Percentiles rank a stretch among this genome's conserved stretches.
Evolutionary conservation across 37 sponge, comb jelly and placozoan genomes (phyloP).

Genomic region (Spongilla lacustris): DNA sequence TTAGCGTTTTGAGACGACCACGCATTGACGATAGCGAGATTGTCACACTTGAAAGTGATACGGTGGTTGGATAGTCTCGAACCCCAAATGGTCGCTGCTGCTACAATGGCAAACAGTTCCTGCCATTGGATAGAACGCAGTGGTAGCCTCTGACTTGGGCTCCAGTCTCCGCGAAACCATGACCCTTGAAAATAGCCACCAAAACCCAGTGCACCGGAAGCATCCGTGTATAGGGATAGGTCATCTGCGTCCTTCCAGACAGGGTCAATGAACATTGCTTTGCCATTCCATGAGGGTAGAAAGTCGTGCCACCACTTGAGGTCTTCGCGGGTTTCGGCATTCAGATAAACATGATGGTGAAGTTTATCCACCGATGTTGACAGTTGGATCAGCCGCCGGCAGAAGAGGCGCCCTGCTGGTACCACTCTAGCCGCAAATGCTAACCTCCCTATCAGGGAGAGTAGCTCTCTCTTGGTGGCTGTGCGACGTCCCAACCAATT

Average conservation of each 20-base stretch:
- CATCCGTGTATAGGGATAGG: conserved; percentile 49
- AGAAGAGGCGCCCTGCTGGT: conserved; percentile 45
- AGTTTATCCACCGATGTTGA: neutral
- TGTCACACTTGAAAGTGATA: conserved; percentile 47
- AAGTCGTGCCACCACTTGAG: conserved; percentile 56
- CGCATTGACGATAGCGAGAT: conserved; percentile 34
- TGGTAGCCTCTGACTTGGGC: conserved; percentile 9
- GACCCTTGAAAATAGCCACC: conserved; percentile 26
- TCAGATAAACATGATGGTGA: conserved; percentile 31
- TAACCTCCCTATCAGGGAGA: conserved; percentile 38
- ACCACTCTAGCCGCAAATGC: conserved; percentile 29
- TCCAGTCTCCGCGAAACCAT: conserved; percentile 27
- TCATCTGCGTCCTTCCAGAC: conserved; percentile 2
- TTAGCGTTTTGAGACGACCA: conserved; percentile 22
- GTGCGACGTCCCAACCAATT: conserved; percentile 14
- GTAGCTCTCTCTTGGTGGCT: conserved; percentile 15
- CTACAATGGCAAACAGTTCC: conserved; percentile 48
- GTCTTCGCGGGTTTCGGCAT: conserved; percentile 28
- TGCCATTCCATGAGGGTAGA: conserved; percentile 44
- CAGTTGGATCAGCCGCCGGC: conserved; percentile 35
- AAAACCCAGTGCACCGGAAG: conserved; percentile 22
- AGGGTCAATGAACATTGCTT: neutral
- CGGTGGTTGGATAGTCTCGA: neutral
- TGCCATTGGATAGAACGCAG: conserved; percentile 25
- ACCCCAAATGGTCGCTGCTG: conserved; percentile 41